A percentile compares a stretch with the other conserved stretches of the same genome.
Conservation (phyloP, 2,888 invertebrate species). For the Eudasyphora cyanicolor region DNA sequence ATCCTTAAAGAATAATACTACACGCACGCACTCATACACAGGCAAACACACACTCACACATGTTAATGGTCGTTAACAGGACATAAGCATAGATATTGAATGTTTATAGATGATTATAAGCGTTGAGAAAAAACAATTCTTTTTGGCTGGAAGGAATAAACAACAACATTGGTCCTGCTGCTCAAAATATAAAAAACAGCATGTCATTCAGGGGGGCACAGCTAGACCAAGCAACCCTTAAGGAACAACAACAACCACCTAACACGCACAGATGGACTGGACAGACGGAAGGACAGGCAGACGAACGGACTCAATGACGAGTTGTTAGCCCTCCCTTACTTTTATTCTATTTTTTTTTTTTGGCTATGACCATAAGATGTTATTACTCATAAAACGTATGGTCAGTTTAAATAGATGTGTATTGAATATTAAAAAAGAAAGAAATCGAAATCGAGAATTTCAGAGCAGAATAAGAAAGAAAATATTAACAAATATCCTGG, state of each 20-base stretch:
- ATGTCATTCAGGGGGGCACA: conserved; percentile 60
- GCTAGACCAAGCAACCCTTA: conserved; percentile 19
- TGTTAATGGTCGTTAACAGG: conserved; percentile 66
- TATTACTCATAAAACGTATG: conserved; percentile 61
- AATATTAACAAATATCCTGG: conserved; percentile 49
- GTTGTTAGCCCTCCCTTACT: not conserved
- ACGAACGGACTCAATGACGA: too few species aligned
- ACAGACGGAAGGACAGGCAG: too few species aligned
- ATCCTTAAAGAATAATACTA: conserved; percentile 39
- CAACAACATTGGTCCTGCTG: conserved; percentile 15
- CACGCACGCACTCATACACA: not conserved
- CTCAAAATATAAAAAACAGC: conserved; percentile 21
- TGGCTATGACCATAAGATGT: conserved; percentile 16
- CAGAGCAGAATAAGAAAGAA: conserved; percentile 15
- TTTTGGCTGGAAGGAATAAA: conserved; percentile 61
- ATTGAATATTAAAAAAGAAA: conserved; percentile 65
- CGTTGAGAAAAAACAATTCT: conserved; percentile 32
- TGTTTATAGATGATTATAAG: conserved; percentile 79
- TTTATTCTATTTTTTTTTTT: too few species aligned
- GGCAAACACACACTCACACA: conserved; percentile 38
- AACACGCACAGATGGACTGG: not conserved
- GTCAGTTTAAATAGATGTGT: conserved; percentile 66
- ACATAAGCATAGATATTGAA: conserved; percentile 77
- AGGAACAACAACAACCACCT: conserved; percentile 26
- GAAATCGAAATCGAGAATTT: not conserved